Evolutionary conservation across 2,113 vertebrate species (phyloP).

Genomic region (Chaetodon auriga): DNA sequence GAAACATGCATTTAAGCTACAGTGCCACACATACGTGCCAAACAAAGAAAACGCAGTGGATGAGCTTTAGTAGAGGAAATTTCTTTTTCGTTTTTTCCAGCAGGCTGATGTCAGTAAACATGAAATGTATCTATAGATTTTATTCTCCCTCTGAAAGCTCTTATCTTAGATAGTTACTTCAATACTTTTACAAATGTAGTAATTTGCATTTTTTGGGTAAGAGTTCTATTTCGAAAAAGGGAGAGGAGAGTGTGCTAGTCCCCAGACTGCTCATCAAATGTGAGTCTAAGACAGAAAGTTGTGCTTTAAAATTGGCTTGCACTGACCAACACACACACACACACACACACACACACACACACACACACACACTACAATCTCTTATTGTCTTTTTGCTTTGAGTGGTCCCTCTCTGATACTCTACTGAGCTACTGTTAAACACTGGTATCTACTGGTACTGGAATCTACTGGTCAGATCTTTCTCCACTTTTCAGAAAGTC

Average conservation of each 20-base stretch:
- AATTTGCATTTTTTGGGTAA: background rate
- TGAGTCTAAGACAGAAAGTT: conserved; percentile 26
- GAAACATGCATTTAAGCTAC: background rate
- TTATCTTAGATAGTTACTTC: background rate
- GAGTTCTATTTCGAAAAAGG: too few relatives aligned
- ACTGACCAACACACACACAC: conserved; percentile 46
- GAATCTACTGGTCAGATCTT: too few relatives aligned
- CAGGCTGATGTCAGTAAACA: background rate
- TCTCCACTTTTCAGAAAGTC: too few relatives aligned
- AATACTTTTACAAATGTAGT: conserved; percentile 11
- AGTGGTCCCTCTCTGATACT: too few relatives aligned
- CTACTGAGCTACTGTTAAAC: too few relatives aligned
- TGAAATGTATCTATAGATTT: background rate
- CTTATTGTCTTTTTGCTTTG: conserved; percentile 68
- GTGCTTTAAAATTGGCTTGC: conserved; percentile 52
- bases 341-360: background rate
- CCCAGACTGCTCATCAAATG: conserved; percentile 45
- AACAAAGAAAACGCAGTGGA: background rate
- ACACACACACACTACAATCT: conserved; percentile 40
- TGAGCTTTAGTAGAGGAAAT: background rate
- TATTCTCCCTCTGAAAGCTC: background rate
- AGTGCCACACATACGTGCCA: background rate
- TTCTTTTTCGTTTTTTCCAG: too few relatives aligned
- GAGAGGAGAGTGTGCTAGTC: background rate
- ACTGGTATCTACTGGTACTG: too few relatives aligned